phyloP scores from a whole-genome alignment of 2,113 vertebrate genomes.

The Halcyon malimbica region DNA sequence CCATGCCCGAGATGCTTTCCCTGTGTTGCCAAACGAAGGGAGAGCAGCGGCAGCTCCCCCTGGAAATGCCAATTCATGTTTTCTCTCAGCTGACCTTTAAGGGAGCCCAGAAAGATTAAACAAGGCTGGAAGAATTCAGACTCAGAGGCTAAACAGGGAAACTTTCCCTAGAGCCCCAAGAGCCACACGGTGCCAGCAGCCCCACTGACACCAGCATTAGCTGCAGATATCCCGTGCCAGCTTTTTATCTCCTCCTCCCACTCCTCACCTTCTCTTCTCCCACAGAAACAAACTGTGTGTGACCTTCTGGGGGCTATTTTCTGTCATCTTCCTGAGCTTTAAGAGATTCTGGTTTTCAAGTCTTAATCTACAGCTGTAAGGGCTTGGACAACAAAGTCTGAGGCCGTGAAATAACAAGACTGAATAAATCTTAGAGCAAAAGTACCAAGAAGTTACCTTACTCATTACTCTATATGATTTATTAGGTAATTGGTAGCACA shows the following conservation, averaged over 20 bases:
- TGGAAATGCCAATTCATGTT: not conserved
- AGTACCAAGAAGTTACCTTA: not conserved
- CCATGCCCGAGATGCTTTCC: not conserved
- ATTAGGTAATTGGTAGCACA: not conserved
- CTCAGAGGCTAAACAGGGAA: not conserved
- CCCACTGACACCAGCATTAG: not conserved
- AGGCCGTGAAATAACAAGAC: not conserved
- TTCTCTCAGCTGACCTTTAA: conserved; percentile 30
- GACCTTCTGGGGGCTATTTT: not conserved
- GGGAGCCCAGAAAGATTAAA: conserved; percentile 30
- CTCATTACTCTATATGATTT: not conserved
- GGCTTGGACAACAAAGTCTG: not conserved
- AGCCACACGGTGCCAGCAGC: not conserved
- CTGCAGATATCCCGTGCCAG: not conserved
- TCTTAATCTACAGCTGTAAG: not conserved
- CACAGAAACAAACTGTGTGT: not conserved
- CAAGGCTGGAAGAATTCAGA: not conserved
- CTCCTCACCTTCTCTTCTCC: not conserved
- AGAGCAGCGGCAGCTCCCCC: not conserved
- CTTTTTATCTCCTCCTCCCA: not conserved
- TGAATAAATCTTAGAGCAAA: not conserved
- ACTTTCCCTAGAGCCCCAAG: not conserved
- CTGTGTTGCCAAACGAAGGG: not conserved
- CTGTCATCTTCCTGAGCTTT: not conserved
- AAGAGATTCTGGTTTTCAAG: not conserved